phyloP scores from a whole-genome alignment of 2,797 vertebrate genomes.

The Acipenser transmontanus region DNA sequence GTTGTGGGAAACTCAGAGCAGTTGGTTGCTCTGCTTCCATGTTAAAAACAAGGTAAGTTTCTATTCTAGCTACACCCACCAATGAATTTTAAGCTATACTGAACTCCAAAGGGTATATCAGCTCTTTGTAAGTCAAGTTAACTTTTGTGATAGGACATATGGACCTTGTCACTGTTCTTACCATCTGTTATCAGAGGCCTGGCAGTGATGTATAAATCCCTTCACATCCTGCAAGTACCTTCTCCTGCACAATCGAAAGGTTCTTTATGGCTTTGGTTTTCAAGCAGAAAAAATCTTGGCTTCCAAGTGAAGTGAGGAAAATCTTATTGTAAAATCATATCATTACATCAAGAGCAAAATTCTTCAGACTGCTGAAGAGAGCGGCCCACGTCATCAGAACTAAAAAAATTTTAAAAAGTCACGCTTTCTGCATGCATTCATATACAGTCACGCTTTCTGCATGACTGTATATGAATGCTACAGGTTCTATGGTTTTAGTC shows the following conservation, averaged over 20 bases:
- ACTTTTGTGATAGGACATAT: background rate
- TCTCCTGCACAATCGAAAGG: no score
- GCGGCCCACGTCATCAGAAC: no score
- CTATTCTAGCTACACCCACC: background rate
- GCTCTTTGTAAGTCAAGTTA: background rate
- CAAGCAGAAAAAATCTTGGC: constrained; percentile 27
- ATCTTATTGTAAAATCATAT: no score
- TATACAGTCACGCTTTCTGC: no score
- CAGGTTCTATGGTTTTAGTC: no score
- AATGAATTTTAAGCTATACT: background rate
- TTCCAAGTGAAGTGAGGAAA: constrained; percentile 24
- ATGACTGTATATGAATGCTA: no score
- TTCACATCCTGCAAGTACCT: background rate
- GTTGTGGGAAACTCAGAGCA: no score
- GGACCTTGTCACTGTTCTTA: background rate
- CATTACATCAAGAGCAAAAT: no score
- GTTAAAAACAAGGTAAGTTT: background rate
- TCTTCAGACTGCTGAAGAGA: no score
- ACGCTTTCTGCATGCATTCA: no score
- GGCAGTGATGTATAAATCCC: background rate
- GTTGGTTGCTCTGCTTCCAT: background rate
- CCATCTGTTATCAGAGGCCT: background rate
- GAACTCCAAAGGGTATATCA: background rate
- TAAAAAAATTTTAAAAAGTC: no score
- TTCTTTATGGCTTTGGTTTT: constrained; percentile 36